phyloP scores from a whole-genome alignment of 2,113 vertebrate species.

The Lasiurus cinereus region DNA sequence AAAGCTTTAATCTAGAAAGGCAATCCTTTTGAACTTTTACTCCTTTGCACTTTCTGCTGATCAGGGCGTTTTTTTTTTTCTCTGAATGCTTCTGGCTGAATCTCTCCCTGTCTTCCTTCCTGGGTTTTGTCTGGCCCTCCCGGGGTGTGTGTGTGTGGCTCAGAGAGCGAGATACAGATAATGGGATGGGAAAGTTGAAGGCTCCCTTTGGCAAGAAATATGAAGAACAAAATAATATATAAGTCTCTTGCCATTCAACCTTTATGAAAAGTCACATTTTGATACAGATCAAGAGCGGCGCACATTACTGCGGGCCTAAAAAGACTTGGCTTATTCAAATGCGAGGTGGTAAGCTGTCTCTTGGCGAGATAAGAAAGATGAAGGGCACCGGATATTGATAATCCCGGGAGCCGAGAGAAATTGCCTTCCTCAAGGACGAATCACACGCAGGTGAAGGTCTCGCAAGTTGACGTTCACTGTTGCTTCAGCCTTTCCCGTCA shows the following conservation, averaged over 20 bases:
- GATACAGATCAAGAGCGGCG: not conserved
- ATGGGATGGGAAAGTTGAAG: not conserved
- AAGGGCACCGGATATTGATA: not conserved
- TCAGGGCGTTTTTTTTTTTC: not conserved
- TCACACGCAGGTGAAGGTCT: not conserved
- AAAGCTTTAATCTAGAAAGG: not conserved
- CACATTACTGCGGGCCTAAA: not conserved
- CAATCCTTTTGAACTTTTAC: not conserved
- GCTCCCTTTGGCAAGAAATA: not conserved
- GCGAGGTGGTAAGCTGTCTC: not conserved
- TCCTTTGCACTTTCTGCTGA: not conserved
- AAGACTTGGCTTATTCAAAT: not conserved
- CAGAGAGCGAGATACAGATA: not conserved
- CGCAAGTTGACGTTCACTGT: not conserved
- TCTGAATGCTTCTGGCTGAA: not conserved
- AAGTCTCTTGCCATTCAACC: not conserved
- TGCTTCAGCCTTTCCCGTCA: not conserved
- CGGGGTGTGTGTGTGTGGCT: rapidly evolving
- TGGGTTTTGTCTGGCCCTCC: not conserved
- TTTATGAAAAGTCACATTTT: not conserved
- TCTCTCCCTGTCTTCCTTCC: not conserved
- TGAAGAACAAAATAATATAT: not conserved
- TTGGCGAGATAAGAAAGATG: not conserved
- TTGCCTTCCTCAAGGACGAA: not conserved
- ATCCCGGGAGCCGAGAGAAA: not conserved